A percentile compares a stretch with the other conserved stretches of the same genome.
Conservation (phyloP, 2,113 vertebrate species). For the Antennarius striatus region DNA sequence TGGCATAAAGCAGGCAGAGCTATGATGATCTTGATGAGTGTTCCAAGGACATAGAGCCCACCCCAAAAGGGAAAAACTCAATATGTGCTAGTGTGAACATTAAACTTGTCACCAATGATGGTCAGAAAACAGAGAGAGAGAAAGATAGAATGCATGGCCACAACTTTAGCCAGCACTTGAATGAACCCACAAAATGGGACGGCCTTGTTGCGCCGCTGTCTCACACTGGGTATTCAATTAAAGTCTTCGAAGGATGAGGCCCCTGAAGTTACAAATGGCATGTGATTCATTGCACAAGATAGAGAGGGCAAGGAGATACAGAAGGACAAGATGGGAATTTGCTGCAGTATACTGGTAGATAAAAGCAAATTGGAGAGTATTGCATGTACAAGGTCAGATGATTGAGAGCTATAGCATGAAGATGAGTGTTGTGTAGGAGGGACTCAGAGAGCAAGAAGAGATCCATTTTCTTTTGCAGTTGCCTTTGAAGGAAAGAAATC, state of each 20-base stretch:
- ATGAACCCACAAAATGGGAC: too few species aligned
- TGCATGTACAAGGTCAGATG: slow-evolving; percentile 18
- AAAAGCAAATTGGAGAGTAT: slow-evolving; percentile 20
- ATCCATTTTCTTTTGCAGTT: slow-evolving; percentile 23
- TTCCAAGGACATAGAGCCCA: too few species aligned
- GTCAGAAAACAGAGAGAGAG: too few species aligned
- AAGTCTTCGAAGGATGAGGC: too few species aligned
- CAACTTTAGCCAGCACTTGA: too few species aligned
- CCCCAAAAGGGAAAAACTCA: too few species aligned
- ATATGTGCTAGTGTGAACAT: too few species aligned
- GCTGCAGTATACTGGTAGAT: slow-evolving; percentile 7
- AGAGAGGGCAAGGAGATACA: slow-evolving; percentile 19
- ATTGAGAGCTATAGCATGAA: slow-evolving; percentile 28
- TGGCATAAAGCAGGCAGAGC: slow-evolving; percentile 1
- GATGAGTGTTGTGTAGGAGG: slow-evolving; percentile 27
- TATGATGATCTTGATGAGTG: slow-evolving; percentile 10
- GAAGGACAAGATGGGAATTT: slow-evolving; percentile 16
- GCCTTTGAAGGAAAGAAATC: slow-evolving; percentile 28
- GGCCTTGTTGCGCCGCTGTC: too few species aligned
- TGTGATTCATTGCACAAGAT: slow-evolving; percentile 16
- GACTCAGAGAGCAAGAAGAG: slow-evolving; percentile 3
- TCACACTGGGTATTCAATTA: too few species aligned
- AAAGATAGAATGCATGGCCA: too few species aligned
- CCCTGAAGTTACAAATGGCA: slow-evolving; percentile 10
- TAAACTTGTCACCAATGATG: too few species aligned